A percentile compares a stretch with the other conserved stretches of the same genome.
phyloP scores from a whole-genome alignment of 2,113 vertebrate genomes.

The Garra rufa region DNA sequence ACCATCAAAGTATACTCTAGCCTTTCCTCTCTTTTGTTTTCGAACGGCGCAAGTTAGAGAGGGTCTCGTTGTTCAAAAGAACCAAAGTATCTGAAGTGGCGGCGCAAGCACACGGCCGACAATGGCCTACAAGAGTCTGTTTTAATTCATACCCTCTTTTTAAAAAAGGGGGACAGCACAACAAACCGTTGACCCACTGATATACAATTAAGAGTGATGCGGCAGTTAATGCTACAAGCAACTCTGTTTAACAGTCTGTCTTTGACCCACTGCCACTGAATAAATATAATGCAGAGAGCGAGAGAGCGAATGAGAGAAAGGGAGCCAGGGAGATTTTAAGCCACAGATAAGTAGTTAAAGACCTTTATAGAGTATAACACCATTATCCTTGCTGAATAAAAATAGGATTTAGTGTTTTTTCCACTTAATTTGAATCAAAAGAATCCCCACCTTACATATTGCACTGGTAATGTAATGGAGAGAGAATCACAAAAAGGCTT shows the following conservation, averaged over 20 bases:
- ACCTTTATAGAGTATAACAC: conserved; percentile 84
- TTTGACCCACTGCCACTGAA: conserved; percentile 80
- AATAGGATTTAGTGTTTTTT: conserved; percentile 99
- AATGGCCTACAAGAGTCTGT: conserved; percentile 81
- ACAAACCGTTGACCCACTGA: conserved; percentile 80
- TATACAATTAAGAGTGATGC: conserved; percentile 83
- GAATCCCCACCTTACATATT: conserved; percentile 99
- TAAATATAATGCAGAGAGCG: conserved; percentile 79
- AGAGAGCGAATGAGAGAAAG: conserved; percentile 74
- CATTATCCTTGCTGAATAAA: conserved; percentile 88
- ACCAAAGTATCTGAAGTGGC: conserved; percentile 75
- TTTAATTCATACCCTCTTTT: conserved; percentile 82
- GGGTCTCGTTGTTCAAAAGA: conserved; percentile 66
- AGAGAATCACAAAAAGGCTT: conserved; percentile 92
- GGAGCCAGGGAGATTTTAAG: conserved; percentile 79
- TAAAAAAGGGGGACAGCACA: conserved; percentile 75
- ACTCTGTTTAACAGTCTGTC: conserved; percentile 80
- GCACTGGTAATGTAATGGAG: conserved; percentile 94
- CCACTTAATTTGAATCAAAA: conserved; percentile 99
- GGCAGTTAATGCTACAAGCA: conserved; percentile 81
- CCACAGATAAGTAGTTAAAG: conserved; percentile 85
- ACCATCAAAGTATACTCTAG: conserved; percentile 71
- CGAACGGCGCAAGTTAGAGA: conserved; percentile 70
- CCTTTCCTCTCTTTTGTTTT: conserved; percentile 73
- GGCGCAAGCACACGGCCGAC: conserved; percentile 75